Evolutionary conservation across 1,140 invertebrate species (phyloP).

Genomic region (Akabosia matsudoensis): DNA sequence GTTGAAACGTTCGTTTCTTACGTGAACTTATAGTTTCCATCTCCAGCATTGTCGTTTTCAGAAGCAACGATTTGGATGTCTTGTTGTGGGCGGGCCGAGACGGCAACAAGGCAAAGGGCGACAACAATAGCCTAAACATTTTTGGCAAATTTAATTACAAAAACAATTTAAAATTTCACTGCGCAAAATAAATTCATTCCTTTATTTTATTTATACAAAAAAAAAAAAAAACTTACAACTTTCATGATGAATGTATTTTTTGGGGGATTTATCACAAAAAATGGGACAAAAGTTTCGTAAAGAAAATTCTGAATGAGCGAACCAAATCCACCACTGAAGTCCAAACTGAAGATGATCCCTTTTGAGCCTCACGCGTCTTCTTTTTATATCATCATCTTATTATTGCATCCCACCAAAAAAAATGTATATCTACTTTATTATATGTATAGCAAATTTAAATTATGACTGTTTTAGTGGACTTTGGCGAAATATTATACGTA

Average conservation of each 20-base stretch:
- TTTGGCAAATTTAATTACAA: background rate
- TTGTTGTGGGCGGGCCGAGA: slow-evolving; percentile 29
- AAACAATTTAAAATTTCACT: background rate
- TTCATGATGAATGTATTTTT: background rate
- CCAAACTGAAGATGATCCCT: slow-evolving; percentile 9
- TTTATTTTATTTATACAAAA: background rate
- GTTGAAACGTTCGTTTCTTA: slow-evolving; percentile 18
- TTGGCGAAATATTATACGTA: background rate
- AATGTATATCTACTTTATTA: background rate
- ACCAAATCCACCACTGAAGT: background rate
- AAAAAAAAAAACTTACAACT: background rate
- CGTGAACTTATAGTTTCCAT: slow-evolving; percentile 33
- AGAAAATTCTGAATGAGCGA: background rate
- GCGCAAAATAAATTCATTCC: background rate
- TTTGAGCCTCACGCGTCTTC: background rate
- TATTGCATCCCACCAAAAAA: background rate
- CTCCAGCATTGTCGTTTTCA: slow-evolving; percentile 33
- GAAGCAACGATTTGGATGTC: slow-evolving; percentile 31
- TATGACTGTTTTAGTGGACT: background rate
- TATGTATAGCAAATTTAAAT: background rate
- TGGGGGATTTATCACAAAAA: background rate
- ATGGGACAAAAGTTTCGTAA: background rate
- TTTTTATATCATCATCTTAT: slow-evolving; percentile 4
- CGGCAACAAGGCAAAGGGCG: slow-evolving; percentile 21
- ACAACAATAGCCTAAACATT: background rate